Percentiles rank a stretch among this genome's conserved stretches.
Conservation (phyloP, 2,797 vertebrate species). For the Ammospiza maritima region DNA sequence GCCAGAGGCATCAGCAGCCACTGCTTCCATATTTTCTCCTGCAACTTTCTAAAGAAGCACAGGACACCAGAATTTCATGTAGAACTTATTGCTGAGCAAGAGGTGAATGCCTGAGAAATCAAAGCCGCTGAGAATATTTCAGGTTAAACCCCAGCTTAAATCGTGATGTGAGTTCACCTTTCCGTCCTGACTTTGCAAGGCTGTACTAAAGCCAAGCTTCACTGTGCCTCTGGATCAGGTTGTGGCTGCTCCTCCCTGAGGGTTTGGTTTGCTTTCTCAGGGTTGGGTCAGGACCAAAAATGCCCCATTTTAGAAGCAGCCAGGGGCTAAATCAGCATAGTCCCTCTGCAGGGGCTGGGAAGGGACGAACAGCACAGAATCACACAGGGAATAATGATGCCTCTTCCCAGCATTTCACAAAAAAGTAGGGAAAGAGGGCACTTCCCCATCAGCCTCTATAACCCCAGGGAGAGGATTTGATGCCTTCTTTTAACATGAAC, state of each 20-base stretch:
- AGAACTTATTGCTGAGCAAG: neutral
- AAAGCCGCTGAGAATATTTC: neutral
- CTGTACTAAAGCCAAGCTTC: no score
- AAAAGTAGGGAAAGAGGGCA: neutral
- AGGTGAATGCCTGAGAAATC: neutral
- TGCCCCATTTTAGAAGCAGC: neutral
- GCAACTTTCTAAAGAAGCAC: neutral
- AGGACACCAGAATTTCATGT: neutral
- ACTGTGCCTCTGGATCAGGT: neutral
- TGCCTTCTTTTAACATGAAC: neutral
- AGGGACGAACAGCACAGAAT: neutral
- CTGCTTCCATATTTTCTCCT: neutral
- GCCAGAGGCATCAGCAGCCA: neutral
- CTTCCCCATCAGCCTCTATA: neutral
- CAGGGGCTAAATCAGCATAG: neutral
- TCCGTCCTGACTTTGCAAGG: neutral
- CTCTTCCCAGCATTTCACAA: neutral
- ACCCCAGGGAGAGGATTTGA: neutral
- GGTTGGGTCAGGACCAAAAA: neutral
- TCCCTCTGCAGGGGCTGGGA: neutral
- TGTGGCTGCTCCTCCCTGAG: neutral
- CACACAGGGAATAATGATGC: rapidly evolving
- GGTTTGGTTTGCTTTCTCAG: neutral
- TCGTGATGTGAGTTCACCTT: neutral
- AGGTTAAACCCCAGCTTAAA: neutral